Percentiles rank a stretch among this genome's conserved stretches.
Conservation (phyloP, 2,888 invertebrate species). For the Autographa pulchrina region DNA sequence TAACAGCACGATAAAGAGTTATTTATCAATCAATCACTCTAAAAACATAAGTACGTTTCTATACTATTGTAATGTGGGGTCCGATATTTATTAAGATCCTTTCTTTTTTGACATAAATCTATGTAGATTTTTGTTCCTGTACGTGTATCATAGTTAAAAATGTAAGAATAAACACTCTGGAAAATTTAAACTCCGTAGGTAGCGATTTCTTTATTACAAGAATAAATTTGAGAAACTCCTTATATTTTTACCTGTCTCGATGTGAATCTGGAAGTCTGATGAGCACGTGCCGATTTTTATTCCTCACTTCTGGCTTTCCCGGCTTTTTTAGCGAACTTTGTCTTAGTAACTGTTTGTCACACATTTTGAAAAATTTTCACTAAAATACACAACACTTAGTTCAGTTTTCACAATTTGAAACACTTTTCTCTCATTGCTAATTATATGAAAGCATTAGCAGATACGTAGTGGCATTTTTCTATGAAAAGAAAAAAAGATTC, state of each 20-base stretch:
- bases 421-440: background rate
- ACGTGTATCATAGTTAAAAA: no score
- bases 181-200: no score
- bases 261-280: constrained; percentile 76
- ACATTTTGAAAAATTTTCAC: constrained; percentile 63
- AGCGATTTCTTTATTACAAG: no score
- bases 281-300: constrained; percentile 75
- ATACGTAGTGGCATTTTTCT: background rate
- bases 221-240: background rate
- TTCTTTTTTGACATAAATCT: background rate
- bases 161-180: background rate
- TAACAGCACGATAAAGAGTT: background rate
- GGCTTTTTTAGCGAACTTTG: constrained; percentile 76
- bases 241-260: constrained; percentile 66
- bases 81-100: background rate
- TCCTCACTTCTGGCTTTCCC: constrained; percentile 60
- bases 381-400: background rate
- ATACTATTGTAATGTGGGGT: background rate
- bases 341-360: constrained; percentile 74
- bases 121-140: no score
- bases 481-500: background rate
- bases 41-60: background rate
- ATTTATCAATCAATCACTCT: background rate
- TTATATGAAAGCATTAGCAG: background rate
- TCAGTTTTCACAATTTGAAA: background rate